Percentiles rank a stretch among this genome's conserved stretches.
These are phyloP conservation scores for Yoshiicerus persimilis DNA, from an alignment of 1,140 invertebrate genomes.

Conservation along the genomic window DNA sequence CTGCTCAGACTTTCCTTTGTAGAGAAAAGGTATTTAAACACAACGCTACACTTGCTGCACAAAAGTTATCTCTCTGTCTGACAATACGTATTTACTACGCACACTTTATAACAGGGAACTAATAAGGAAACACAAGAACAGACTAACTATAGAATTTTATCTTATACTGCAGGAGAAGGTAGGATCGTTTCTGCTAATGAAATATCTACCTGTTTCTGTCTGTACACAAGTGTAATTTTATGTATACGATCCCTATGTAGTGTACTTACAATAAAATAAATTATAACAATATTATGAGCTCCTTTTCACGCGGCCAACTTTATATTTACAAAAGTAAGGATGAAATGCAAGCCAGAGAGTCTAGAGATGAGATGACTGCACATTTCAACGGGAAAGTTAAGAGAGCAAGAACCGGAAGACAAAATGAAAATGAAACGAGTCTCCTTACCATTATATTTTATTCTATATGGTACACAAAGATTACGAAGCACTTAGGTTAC, in stretches of 20 bases:
- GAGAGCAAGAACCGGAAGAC: background rate
- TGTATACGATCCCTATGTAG: background rate
- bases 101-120: background rate
- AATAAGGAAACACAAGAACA: background rate
- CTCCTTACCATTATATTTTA: background rate
- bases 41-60: background rate
- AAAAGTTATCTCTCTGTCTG: background rate
- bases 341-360: background rate
- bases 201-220: background rate
- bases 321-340: background rate
- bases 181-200: no score
- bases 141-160: background rate
- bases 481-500: background rate
- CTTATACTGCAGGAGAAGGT: no score
- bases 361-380: background rate
- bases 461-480: background rate
- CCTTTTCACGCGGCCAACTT: background rate
- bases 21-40: background rate
- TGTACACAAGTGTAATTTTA: background rate
- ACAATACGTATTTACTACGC: background rate
- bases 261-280: background rate
- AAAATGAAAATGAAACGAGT: background rate
- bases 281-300: background rate
- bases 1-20: no score
- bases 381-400: background rate